A percentile compares a stretch with the other conserved stretches of the same genome.
phyloP scores from a whole-genome alignment of 2,113 vertebrate species.

The Gallinago undulata region DNA sequence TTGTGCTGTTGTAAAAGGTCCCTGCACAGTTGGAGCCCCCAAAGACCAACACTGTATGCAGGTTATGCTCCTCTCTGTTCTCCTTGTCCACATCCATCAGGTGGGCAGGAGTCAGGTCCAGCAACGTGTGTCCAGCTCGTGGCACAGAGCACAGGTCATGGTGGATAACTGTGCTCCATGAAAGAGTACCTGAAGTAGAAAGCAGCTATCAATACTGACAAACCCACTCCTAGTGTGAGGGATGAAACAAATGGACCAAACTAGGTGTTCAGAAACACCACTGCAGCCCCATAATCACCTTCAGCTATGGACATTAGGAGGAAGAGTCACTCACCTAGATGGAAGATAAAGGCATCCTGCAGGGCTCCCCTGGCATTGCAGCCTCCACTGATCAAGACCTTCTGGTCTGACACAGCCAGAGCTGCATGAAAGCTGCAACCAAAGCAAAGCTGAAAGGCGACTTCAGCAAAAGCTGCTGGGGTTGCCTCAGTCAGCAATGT shows the following conservation, averaged over 20 bases:
- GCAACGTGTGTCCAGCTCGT: slow-evolving; percentile 83
- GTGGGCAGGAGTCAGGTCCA: slow-evolving; percentile 55
- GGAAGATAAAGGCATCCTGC: slow-evolving; percentile 82
- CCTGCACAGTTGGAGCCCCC: slow-evolving; percentile 84
- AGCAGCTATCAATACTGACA: background rate
- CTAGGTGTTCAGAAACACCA: background rate
- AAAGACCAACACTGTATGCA: slow-evolving; percentile 77
- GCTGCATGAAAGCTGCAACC: slow-evolving; percentile 84
- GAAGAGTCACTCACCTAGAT: slow-evolving; percentile 71
- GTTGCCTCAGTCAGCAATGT: background rate
- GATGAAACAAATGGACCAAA: background rate
- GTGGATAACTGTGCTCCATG: slow-evolving; percentile 78
- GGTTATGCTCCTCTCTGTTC: slow-evolving; percentile 8
- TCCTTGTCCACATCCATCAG: slow-evolving; percentile 41
- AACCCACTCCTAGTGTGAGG: background rate
- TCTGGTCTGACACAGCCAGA: slow-evolving; percentile 79
- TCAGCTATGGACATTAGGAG: background rate
- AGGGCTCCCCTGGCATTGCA: slow-evolving; percentile 82
- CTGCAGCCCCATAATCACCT: background rate
- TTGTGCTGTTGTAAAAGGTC: slow-evolving; percentile 80
- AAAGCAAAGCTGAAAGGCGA: background rate
- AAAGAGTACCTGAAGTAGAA: slow-evolving; percentile 76
- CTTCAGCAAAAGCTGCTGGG: background rate
- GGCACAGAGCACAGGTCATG: slow-evolving; percentile 74
- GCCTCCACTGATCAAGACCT: slow-evolving; percentile 85